Conservation (phyloP, 2,888 invertebrate genomes). For the Eucera pruinosa region DNA sequence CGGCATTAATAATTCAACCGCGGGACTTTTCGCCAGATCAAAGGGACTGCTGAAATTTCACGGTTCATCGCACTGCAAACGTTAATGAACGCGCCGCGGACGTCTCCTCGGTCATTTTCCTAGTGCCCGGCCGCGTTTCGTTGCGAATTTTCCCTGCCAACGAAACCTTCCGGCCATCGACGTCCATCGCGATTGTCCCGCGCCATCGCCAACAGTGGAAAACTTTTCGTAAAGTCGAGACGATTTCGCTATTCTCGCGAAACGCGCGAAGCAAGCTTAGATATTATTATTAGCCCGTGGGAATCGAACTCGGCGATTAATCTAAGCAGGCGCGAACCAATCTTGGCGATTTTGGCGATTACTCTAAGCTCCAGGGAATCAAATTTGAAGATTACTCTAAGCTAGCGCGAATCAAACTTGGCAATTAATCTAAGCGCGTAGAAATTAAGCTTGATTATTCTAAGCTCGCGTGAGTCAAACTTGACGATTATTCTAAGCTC, state of each 20-base stretch:
- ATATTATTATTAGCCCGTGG: too few relatives aligned
- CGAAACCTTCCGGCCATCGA: conserved; percentile 28
- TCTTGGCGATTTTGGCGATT: too few relatives aligned
- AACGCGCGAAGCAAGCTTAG: too few relatives aligned
- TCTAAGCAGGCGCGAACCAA: too few relatives aligned
- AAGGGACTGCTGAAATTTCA: conserved; percentile 53
- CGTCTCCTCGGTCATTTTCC: conserved; percentile 5
- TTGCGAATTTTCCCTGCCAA: conserved; percentile 19
- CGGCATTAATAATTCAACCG: conserved; percentile 48
- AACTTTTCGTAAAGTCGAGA: conserved; percentile 53
- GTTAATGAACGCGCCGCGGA: conserved; percentile 31
- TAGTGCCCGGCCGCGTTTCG: not conserved
- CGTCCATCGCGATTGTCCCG: conserved; percentile 53
- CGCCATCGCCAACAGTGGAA: conserved; percentile 50
- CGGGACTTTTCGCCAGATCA: conserved; percentile 45
- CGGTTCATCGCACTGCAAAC: conserved; percentile 42
- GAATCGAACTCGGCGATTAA: too few relatives aligned
- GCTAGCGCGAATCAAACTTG: too few relatives aligned
- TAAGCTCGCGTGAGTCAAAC: too few relatives aligned
- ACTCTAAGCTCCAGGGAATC: too few relatives aligned
- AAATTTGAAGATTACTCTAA: too few relatives aligned
- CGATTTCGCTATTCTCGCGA: conserved; percentile 40
- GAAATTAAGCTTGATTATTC: too few relatives aligned
- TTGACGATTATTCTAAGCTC: too few relatives aligned
- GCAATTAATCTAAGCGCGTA: too few relatives aligned